Conservation (phyloP, 2,888 invertebrate genomes). For the Calephelis perditalis region DNA sequence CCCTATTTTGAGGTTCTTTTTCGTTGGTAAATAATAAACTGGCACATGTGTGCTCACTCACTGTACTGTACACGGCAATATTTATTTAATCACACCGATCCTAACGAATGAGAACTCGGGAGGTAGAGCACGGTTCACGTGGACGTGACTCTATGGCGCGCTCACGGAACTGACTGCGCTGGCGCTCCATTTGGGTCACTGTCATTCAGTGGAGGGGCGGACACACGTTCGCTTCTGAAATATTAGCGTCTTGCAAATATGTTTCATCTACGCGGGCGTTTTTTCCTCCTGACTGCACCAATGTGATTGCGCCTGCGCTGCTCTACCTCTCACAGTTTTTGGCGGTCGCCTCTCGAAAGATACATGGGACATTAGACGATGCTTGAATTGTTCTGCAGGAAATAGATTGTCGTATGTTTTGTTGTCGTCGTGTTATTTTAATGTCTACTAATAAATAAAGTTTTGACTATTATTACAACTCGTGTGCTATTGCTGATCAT, state of each 20-base stretch:
- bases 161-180: constrained; percentile 75
- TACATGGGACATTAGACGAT: no score
- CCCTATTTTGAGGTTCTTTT: constrained; percentile 3
- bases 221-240: constrained; percentile 68
- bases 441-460: no score
- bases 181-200: constrained; percentile 76
- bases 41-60: constrained; percentile 53
- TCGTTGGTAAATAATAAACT: constrained; percentile 30
- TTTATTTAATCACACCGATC: constrained; percentile 61
- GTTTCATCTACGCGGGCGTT: constrained; percentile 67
- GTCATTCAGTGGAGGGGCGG: constrained; percentile 72
- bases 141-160: constrained; percentile 52
- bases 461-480: no score
- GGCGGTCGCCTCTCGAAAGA: constrained; percentile 33
- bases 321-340: constrained; percentile 45
- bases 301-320: constrained; percentile 45
- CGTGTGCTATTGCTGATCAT: no score
- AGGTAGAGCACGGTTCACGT: constrained; percentile 33
- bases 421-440: no score
- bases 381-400: no score
- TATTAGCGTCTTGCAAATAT: constrained; percentile 69
- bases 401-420: no score
- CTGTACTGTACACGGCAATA: constrained; percentile 63
- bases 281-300: constrained; percentile 57
- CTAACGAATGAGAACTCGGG: constrained; percentile 41